Percentiles rank a stretch among this genome's conserved stretches.
phyloP scores from a whole-genome alignment of 2,113 vertebrate genomes.

The Dromiciops gliroides region DNA sequence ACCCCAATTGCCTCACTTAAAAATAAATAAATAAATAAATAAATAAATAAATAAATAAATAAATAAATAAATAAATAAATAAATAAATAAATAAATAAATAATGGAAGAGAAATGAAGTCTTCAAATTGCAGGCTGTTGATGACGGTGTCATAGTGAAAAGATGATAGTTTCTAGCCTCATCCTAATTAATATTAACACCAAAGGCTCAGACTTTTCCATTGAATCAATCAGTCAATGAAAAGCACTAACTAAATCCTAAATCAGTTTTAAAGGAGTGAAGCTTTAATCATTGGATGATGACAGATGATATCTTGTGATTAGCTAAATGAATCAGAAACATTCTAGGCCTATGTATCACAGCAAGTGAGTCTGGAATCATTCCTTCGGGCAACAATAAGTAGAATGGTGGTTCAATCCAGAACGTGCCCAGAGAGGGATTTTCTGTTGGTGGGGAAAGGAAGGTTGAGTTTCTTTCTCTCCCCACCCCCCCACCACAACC shows the following conservation, averaged over 20 bases:
- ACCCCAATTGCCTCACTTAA: no score
- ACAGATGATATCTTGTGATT: not conserved
- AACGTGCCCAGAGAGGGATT: not conserved
- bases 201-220: not conserved
- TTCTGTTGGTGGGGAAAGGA: not conserved
- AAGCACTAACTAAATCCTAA: not conserved
- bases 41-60: no score
- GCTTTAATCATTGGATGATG: not conserved
- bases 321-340: not conserved
- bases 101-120: not conserved
- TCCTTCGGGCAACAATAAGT: not conserved
- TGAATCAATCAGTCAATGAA: not conserved
- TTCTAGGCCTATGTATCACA: not conserved
- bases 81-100: no score
- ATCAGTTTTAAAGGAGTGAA: not conserved
- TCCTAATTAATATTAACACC: not conserved
- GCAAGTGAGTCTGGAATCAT: not conserved
- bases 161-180: not conserved
- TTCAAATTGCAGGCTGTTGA: not conserved
- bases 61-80: no score
- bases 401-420: not conserved
- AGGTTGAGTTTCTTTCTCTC: not conserved
- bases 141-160: not conserved
- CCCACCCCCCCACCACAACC: not conserved
- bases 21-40: no score